Evolutionary conservation across 2,113 vertebrate genomes (phyloP), one percentile per base, ranked within the genome.

Genomic region (Caloenas nicobarica): DNA sequence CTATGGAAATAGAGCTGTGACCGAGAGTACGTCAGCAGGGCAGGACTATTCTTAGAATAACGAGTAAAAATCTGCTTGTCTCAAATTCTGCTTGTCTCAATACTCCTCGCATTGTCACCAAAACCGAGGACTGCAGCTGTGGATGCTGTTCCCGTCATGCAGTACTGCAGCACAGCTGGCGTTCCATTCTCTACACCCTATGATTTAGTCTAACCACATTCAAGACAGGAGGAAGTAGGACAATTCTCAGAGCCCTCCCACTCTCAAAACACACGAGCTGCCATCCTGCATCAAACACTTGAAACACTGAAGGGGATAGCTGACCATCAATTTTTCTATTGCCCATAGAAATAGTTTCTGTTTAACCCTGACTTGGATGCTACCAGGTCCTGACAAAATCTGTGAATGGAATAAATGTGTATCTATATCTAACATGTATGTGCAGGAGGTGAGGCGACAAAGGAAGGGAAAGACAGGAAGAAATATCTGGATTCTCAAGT

Each of bases 201-300:
- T 97, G 96, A 97, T 98, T 98, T 97, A 96, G 87, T 81, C 94
- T 96, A 97, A 97, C 96, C 95, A 97, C 96, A 95, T 97, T 96
- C 88, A 92, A 88, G 96, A 96, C 90, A 89, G 89, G 84, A 98
- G 97, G 97, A 98, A 97, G 91, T 78, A 95, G 95, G 57, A 38
- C 64, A 88, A 89, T 89, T 95, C 97, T 89, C 86, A 73, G 85
- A 96, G 91, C 85, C 89, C 90, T 97, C 96, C 95, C 86, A 95
- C 93, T 92, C 93, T 84, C 65, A 85, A 92, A 91, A 95, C 91
- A 92, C 31, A 53, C 0, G 4, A 93, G 53, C 60, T 79, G 14
- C 65, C 76, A 81, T 81, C 81, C 81, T 76, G 22, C 86, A 88
- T 89, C 54, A 68, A 84, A 81, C 56, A 26, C 61, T 92, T 64